Evolutionary conservation across 2,888 invertebrate genomes (phyloP).

Genomic region (Pyrochroa serraticornis): DNA sequence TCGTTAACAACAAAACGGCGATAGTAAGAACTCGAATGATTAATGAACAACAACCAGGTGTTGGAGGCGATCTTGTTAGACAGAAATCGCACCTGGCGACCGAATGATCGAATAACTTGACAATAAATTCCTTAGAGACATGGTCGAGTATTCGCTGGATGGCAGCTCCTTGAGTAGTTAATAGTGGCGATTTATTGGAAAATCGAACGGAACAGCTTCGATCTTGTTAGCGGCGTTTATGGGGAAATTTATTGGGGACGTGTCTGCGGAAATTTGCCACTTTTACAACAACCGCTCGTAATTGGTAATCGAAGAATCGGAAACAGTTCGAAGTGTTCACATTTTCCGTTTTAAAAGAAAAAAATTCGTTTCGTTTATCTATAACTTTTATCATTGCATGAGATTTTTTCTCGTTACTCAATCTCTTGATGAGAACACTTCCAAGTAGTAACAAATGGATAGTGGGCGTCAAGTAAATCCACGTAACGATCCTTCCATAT

Average conservation of each 20-base stretch:
- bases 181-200: constrained; percentile 25
- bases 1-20: constrained; percentile 6
- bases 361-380: no score
- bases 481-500: no score
- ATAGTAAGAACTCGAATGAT: constrained; percentile 8
- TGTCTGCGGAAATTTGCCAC: constrained; percentile 5
- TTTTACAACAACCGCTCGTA: constrained; percentile 2
- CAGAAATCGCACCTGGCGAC: constrained; percentile 22
- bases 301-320: no score
- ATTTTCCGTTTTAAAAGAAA: no score
- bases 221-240: constrained; percentile 17
- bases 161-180: constrained; percentile 22
- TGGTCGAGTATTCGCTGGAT: constrained; percentile 20
- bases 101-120: constrained; percentile 23
- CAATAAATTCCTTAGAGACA: constrained; percentile 18
- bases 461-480: no score
- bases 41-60: constrained; percentile 23
- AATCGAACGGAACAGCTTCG: constrained; percentile 9
- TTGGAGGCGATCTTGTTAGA: constrained; percentile 21
- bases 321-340: no score
- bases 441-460: no score
- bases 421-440: no score
- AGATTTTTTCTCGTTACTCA: no score
- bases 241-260: constrained; percentile 11
- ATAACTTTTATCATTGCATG: no score